Conservation (phyloP, 2,113 vertebrate genomes). For the Spea bombifrons region DNA sequence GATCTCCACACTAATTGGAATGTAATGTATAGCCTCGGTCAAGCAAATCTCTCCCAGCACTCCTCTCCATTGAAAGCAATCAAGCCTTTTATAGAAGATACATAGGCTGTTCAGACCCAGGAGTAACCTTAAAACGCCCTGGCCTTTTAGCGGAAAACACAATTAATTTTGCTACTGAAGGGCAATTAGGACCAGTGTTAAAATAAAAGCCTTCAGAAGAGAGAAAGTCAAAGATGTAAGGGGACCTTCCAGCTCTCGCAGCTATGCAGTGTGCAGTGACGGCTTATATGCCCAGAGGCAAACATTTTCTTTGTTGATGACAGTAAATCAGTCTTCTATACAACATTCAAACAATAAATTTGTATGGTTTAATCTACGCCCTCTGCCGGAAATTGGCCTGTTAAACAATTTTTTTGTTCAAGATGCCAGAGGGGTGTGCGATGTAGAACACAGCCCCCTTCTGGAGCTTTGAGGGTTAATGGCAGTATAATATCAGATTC, state of each 20-base stretch:
- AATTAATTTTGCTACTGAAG: slow-evolving; percentile 81
- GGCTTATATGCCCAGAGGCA: slow-evolving; percentile 5
- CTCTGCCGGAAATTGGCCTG: background rate
- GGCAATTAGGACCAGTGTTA: slow-evolving; percentile 74
- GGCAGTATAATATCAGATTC: too few relatives aligned
- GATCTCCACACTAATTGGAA: slow-evolving; percentile 78
- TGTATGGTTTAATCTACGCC: background rate
- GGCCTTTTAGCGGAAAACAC: slow-evolving; percentile 78
- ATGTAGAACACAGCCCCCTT: too few relatives aligned
- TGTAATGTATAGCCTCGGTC: slow-evolving; percentile 78
- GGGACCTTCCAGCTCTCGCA: slow-evolving; percentile 52
- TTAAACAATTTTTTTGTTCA: too few relatives aligned
- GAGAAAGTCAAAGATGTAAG: slow-evolving; percentile 63
- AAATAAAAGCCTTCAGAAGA: slow-evolving; percentile 69
- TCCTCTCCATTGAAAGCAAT: slow-evolving; percentile 70
- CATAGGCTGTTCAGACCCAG: slow-evolving; percentile 70
- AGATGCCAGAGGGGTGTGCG: too few relatives aligned
- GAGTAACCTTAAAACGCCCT: slow-evolving; percentile 72
- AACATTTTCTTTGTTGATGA: background rate
- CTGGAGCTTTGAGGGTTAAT: too few relatives aligned
- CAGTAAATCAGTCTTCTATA: slow-evolving; percentile 12
- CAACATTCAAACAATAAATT: background rate
- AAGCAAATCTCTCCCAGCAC: slow-evolving; percentile 73
- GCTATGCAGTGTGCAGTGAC: slow-evolving; percentile 7
- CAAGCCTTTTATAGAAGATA: slow-evolving; percentile 78